A percentile compares a stretch with the other conserved stretches of the same genome.
These are phyloP conservation scores for Sisyra nigra DNA, from an alignment of 2,888 invertebrate genomes.

Conservation along the genomic window DNA sequence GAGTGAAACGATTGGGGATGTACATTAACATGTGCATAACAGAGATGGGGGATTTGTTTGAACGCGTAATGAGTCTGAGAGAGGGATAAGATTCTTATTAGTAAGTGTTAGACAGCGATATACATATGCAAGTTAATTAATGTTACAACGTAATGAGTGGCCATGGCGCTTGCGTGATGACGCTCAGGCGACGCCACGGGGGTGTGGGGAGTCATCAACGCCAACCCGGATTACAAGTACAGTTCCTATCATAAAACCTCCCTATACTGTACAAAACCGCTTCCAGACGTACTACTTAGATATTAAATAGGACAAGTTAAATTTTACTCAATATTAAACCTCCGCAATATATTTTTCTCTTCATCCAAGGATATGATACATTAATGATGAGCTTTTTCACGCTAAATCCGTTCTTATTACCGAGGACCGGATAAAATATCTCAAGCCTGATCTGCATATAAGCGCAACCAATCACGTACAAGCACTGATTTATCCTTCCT, in stretches of 20 bases:
- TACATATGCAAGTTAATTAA: constrained; percentile 34
- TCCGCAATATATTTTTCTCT: no score
- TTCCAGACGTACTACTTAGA: no score
- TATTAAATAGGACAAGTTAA: no score
- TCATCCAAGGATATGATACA: no score
- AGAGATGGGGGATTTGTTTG: constrained; percentile 15
- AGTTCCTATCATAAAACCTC: constrained; percentile 30
- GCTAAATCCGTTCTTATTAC: no score
- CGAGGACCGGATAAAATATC: no score
- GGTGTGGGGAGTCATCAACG: constrained; percentile 37
- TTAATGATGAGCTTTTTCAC: no score
- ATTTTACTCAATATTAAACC: no score
- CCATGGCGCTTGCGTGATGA: constrained; percentile 22
- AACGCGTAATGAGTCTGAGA: constrained; percentile 13
- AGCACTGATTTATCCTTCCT: no score
- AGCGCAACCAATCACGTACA: no score
- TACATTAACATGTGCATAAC: constrained; percentile 15
- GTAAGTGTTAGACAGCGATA: constrained; percentile 27
- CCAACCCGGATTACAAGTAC: constrained; percentile 40
- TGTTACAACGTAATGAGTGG: constrained; percentile 30
- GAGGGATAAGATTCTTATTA: constrained; percentile 21
- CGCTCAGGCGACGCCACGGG: constrained; percentile 21
- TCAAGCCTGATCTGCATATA: no score
- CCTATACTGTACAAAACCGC: no score
- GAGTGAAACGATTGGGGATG: constrained; percentile 21